Conservation (phyloP, 2,888 invertebrate species). For the Lasioglossum zephyrum region DNA sequence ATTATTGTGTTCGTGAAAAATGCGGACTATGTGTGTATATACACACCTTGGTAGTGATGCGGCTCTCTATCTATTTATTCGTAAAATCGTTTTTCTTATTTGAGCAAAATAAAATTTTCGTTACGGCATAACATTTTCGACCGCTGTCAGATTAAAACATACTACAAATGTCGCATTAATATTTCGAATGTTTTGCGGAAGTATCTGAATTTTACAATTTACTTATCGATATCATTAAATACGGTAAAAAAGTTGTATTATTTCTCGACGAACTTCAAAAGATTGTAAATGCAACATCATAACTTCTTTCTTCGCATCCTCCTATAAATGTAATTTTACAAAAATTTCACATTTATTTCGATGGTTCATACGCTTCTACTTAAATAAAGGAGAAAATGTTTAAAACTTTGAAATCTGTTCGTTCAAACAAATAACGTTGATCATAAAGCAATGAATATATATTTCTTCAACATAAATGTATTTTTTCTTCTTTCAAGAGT, state of each 20-base stretch:
- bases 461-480: conserved; percentile 32
- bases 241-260: conserved; percentile 58
- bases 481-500: conserved; percentile 31
- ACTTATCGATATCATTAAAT: conserved; percentile 29
- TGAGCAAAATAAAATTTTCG: conserved; percentile 18
- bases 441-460: conserved; percentile 30
- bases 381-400: conserved; percentile 50
- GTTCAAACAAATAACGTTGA: conserved; percentile 45
- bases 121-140: conserved; percentile 15
- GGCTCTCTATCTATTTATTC: conserved; percentile 13
- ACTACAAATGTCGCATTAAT: conserved; percentile 26
- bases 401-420: conserved; percentile 35
- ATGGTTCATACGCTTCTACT: conserved; percentile 41
- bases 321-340: conserved; percentile 63
- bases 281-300: conserved; percentile 69
- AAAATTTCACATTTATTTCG: conserved; percentile 50
- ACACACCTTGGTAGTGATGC: conserved; percentile 31
- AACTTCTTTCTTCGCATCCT: conserved; percentile 65
- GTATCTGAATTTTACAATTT: conserved; percentile 29
- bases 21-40: conserved; percentile 27
- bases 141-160: neutral
- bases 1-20: conserved; percentile 22
- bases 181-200: conserved; percentile 20
- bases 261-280: conserved; percentile 66
- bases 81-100: conserved; percentile 26